phyloP scores from a whole-genome alignment of 1,140 invertebrate species.

The Conus betulinus region DNA sequence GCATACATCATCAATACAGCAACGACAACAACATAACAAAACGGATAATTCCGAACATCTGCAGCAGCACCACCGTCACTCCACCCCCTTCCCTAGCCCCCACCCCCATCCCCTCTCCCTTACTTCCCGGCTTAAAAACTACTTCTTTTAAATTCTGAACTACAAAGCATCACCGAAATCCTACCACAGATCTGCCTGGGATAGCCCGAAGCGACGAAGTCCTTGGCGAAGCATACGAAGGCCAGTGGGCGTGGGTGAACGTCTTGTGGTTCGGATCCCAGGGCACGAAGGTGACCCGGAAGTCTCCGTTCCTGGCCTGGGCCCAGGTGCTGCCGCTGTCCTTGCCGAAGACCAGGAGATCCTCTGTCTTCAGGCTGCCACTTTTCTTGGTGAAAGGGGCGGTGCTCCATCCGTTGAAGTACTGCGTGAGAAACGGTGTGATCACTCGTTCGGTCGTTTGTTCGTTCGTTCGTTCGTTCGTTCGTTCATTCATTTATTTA shows the following conservation, averaged over 20 bases:
- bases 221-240: background rate
- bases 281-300: background rate
- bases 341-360: background rate
- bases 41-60: no score
- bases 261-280: background rate
- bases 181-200: background rate
- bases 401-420: background rate
- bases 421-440: background rate
- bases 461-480: no score
- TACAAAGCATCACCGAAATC: no score
- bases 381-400: background rate
- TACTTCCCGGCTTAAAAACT: no score
- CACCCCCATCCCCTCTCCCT: no score
- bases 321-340: background rate
- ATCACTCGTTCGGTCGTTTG: no score
- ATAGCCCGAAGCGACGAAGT: background rate
- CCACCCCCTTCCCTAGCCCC: no score
- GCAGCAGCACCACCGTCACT: no score
- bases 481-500: no score
- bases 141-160: no score
- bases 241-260: background rate
- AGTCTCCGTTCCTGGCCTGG: background rate
- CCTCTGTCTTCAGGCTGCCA: background rate
- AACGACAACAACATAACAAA: no score
- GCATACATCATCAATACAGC: no score